Evolutionary conservation across 2,113 vertebrate species (phyloP).

Genomic region (Neolamprologus longior): DNA sequence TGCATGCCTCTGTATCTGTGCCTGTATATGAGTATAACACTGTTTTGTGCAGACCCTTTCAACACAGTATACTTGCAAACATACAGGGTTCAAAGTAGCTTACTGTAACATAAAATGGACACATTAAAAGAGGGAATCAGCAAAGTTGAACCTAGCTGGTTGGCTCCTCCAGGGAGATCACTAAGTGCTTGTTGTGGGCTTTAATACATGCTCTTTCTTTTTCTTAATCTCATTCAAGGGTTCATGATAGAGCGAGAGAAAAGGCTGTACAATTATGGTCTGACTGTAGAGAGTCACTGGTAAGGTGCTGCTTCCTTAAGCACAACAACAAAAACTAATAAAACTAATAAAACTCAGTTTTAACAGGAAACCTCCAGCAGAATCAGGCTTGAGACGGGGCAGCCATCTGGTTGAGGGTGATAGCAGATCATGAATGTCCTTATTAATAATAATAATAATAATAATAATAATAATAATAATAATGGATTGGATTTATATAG

Average conservation of each 20-base stretch:
- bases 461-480: too few relatives aligned
- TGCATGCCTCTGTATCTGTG: background rate
- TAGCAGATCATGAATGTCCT: too few relatives aligned
- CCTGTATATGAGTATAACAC: background rate
- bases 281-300: background rate
- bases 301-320: background rate
- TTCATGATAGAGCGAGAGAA: background rate
- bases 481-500: too few relatives aligned
- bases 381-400: background rate
- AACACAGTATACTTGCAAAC: constrained; percentile 11
- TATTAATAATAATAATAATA: too few relatives aligned
- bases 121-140: background rate
- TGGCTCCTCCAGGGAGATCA: background rate
- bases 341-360: background rate
- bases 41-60: background rate
- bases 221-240: background rate
- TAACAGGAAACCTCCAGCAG: background rate
- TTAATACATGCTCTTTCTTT: background rate
- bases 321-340: background rate
- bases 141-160: background rate
- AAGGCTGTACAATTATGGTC: background rate
- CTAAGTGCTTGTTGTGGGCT: background rate
- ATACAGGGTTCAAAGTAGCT: constrained; percentile 31
- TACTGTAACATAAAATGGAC: constrained; percentile 6
- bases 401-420: too few relatives aligned